These are phyloP conservation scores for Encarsia formosa DNA, from an alignment of 2,888 invertebrate genomes.

Conservation along the genomic window DNA sequence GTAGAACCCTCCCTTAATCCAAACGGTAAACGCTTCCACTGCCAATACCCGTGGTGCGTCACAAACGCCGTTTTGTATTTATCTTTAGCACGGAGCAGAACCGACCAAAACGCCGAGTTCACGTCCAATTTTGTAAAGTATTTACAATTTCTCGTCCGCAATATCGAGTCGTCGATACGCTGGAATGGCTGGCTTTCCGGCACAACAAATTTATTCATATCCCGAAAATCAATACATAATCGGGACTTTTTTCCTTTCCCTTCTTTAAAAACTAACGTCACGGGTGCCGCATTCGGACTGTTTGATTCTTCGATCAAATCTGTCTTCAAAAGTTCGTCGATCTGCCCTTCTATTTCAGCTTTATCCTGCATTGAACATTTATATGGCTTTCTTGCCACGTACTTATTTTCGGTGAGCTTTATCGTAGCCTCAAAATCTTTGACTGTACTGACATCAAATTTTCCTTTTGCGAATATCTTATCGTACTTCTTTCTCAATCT, in stretches of 20 bases:
- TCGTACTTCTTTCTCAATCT: slow-evolving; percentile 21
- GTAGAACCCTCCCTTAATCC: too few species aligned
- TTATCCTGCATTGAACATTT: slow-evolving; percentile 26
- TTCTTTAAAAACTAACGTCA: slow-evolving; percentile 30
- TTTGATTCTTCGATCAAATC: slow-evolving; percentile 33
- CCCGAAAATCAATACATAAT: slow-evolving; percentile 30
- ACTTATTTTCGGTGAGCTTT: slow-evolving; percentile 26
- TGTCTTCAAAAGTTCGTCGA: slow-evolving; percentile 28
- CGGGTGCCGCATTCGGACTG: slow-evolving; percentile 31
- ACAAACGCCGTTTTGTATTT: too few species aligned
- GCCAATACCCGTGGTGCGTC: too few species aligned
- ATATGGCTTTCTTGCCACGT: slow-evolving; percentile 25
- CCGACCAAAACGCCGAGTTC: slow-evolving; percentile 26
- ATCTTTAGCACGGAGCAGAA: slow-evolving; percentile 23
- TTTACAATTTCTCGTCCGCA: slow-evolving; percentile 25
- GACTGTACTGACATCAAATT: slow-evolving; percentile 30
- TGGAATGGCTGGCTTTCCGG: slow-evolving; percentile 28
- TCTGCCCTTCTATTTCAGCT: slow-evolving; percentile 32
- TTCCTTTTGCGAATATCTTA: slow-evolving; percentile 28
- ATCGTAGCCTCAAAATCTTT: slow-evolving; percentile 25
- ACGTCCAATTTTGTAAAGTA: slow-evolving; percentile 26
- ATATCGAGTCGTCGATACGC: slow-evolving; percentile 28
- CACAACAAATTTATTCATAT: slow-evolving; percentile 28
- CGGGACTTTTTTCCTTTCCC: slow-evolving; percentile 31
- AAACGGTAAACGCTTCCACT: slow-evolving; percentile 25